Percentiles rank a stretch among this genome's conserved stretches.
Conservation (phyloP, 2,113 vertebrate genomes). For the Phyllopteryx taeniolatus region DNA sequence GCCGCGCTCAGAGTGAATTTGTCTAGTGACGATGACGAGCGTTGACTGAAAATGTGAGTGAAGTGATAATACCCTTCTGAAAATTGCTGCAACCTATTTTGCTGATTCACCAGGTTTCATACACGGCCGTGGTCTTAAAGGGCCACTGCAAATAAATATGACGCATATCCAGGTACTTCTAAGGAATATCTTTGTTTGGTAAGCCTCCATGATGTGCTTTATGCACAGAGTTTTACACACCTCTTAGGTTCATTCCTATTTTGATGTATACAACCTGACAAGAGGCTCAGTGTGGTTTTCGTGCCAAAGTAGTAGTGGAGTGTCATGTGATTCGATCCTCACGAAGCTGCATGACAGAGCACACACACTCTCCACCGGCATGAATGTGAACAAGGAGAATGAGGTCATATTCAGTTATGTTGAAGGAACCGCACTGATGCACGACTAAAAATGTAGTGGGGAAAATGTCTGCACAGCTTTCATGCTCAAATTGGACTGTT, state of each 20-base stretch:
- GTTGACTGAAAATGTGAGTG: not conserved
- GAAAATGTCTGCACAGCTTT: no score
- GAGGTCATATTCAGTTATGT: slow-evolving; percentile 17
- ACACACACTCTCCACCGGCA: slow-evolving; percentile 25
- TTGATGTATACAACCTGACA: not conserved
- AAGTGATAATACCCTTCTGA: not conserved
- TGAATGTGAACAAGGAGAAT: slow-evolving; percentile 12
- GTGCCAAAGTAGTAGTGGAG: slow-evolving; percentile 13
- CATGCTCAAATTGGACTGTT: not conserved
- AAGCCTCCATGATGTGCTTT: no score
- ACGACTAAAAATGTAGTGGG: not conserved
- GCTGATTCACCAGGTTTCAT: slow-evolving; percentile 41
- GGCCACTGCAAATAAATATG: slow-evolving; percentile 19
- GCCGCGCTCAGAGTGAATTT: not conserved
- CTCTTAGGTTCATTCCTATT: not conserved
- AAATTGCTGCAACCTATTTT: slow-evolving; percentile 9
- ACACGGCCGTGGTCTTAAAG: slow-evolving; percentile 24
- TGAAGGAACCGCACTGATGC: slow-evolving; percentile 6
- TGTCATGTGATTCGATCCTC: slow-evolving; percentile 28
- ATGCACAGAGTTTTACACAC: not conserved
- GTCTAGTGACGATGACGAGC: not conserved
- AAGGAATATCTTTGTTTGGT: no score
- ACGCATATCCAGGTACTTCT: not conserved
- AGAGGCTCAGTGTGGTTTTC: slow-evolving; percentile 7
- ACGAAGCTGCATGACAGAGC: slow-evolving; percentile 14